Conservation (phyloP, 2,888 invertebrate genomes). For the Cenopis cana region DNA sequence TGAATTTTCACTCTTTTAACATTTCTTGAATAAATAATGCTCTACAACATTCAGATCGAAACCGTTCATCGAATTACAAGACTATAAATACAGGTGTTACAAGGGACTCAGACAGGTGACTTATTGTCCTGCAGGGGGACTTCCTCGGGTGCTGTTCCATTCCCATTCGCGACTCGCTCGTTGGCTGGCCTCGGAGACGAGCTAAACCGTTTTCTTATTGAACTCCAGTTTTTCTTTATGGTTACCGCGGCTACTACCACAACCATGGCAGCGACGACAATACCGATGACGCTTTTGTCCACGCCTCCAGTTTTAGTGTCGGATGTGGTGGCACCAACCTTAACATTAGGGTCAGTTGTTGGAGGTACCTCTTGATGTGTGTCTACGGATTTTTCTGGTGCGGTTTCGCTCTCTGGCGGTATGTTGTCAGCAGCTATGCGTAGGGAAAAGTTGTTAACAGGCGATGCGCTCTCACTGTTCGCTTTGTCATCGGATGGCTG, state of each 20-base stretch:
- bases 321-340: conserved; percentile 68
- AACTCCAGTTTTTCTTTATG: conserved; percentile 84
- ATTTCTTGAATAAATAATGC: conserved; percentile 57
- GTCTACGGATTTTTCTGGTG: conserved; percentile 21
- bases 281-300: conserved; percentile 81
- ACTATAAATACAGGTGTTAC: conserved; percentile 25
- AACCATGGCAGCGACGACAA: conserved; percentile 82
- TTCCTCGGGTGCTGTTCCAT: conserved; percentile 74
- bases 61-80: conserved; percentile 56
- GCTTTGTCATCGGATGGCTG: conserved; percentile 39
- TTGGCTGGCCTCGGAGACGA: conserved; percentile 69
- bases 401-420: conserved; percentile 48
- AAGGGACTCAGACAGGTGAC: conserved; percentile 67
- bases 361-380: conserved; percentile 13
- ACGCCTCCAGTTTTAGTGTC: conserved; percentile 75
- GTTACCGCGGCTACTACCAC: conserved; percentile 82
- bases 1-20: conserved; percentile 26
- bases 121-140: conserved; percentile 78
- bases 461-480: conserved; percentile 24
- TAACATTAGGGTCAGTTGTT: conserved; percentile 55
- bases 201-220: conserved; percentile 74
- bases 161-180: conserved; percentile 63
- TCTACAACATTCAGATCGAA: conserved; percentile 73
- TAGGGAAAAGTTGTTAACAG: conserved; percentile 35
- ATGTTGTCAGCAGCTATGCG: conserved; percentile 32